These are phyloP conservation scores for Regulus satrapa DNA, from an alignment of 2,113 vertebrate species.

Conservation along the genomic window DNA sequence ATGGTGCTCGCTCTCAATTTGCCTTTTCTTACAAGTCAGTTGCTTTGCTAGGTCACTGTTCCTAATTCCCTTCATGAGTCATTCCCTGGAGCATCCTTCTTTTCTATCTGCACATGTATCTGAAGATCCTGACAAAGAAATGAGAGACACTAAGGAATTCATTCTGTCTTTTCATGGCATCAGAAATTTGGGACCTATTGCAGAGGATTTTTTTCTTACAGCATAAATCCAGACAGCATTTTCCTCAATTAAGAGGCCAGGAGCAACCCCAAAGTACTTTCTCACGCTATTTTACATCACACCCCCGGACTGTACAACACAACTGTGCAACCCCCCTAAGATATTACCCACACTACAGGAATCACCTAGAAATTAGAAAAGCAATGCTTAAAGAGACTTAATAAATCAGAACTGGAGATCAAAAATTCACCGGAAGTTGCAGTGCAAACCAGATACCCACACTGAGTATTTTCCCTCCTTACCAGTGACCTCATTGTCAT, in stretches of 20 bases:
- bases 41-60: background rate
- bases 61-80: background rate
- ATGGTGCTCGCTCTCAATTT: background rate
- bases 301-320: rapidly evolving
- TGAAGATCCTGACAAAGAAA: background rate
- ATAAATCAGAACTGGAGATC: background rate
- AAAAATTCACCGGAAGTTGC: background rate
- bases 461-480: background rate
- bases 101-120: background rate
- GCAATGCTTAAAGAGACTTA: rapidly evolving
- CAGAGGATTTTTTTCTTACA: background rate
- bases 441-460: background rate
- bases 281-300: rapidly evolving
- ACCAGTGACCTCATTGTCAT: background rate
- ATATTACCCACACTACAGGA: background rate
- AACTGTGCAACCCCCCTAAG: background rate
- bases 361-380: background rate
- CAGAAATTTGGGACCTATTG: background rate
- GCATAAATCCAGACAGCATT: background rate
- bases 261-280: background rate
- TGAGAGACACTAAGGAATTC: background rate
- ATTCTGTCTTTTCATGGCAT: background rate
- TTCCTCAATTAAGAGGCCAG: background rate
- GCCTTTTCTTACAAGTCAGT: background rate
- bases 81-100: background rate